Evolutionary conservation across 2,797 vertebrate species (phyloP), one percentile per base, ranked within the genome.

Genomic region (Huso huso): DNA sequence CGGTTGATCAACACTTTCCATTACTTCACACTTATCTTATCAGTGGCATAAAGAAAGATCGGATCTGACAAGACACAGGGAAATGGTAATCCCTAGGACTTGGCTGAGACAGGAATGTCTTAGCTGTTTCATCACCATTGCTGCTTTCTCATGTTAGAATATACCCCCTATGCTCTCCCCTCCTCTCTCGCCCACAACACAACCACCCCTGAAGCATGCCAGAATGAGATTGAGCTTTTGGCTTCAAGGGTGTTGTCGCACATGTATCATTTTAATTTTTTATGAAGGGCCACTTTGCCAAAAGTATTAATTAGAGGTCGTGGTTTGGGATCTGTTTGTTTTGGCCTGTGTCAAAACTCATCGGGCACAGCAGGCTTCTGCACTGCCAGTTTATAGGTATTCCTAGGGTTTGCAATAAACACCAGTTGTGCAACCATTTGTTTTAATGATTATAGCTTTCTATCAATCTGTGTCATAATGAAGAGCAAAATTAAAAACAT

Each of bases 221-320:
- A 71, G 66, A 66, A 61, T 8, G 65, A 48, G 48, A 64, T 9
- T n/a, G 70, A 8, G 57, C 62, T 57, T 66, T 8, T 64, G 75
- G 73, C 72, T 59, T 37, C 64, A 65, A 70, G 75, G 69, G 67
- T 65, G 68, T 57, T 64, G 67, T 67, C 68, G 63, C 71, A 69
- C 72, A 74, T 70, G 71, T 72, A 78, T 79, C 77, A 81, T 74
- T 79, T 73, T 75, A 79, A 80, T 81, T 73, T 75, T 74, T 77
- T 78, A 74, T 83, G 78, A 78, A 80, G 71, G 76, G 74, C 82
- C 81, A 78, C 79, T 84, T 85, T 89, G 86, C 87, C 85, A 88
- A 83, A 74, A 90, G 86, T 82, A 66, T 81, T 89, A 90, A 89
- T 90, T 89, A 89, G 86, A 89, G 86, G 86, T 87, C 85, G 87